These are phyloP conservation scores for Cyclopterus lumpus DNA, from an alignment of 2,797 vertebrate species.

Conservation along the genomic window DNA sequence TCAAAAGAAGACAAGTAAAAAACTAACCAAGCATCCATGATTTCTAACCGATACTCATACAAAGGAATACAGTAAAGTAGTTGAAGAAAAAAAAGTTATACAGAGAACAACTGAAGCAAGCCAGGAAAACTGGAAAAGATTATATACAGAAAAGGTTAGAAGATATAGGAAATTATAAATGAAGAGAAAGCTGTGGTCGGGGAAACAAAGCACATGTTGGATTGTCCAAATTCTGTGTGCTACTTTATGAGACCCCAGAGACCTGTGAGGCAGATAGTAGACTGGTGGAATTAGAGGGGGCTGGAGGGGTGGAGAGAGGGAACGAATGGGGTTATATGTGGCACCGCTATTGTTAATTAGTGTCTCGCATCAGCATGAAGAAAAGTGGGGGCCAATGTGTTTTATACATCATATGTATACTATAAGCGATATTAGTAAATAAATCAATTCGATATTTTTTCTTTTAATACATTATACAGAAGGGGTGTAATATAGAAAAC, in stretches of 20 bases:
- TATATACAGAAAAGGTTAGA: constrained; percentile 43
- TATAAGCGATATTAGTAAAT: not conserved
- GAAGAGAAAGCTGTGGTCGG: constrained; percentile 26
- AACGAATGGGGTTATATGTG: constrained; percentile 45
- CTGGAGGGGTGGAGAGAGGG: constrained; percentile 44
- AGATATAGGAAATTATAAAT: constrained; percentile 56
- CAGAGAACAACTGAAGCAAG: constrained; percentile 18
- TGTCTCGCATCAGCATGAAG: constrained; percentile 33
- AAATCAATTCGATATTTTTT: not conserved
- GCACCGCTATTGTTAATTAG: constrained; percentile 57
- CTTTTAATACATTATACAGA: not conserved
- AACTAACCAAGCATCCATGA: not conserved
- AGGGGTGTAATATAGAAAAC: not conserved
- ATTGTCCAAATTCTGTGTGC: constrained; percentile 63
- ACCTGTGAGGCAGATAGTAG: constrained; percentile 54
- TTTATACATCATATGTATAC: not conserved
- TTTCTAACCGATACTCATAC: not conserved
- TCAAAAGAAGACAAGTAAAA: not conserved
- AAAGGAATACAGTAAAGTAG: not conserved
- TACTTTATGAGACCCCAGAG: constrained; percentile 72
- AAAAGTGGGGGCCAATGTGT: not conserved
- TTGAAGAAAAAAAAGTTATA: not conserved
- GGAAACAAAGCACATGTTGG: constrained; percentile 54
- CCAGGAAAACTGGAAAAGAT: constrained; percentile 14
- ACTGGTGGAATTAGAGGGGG: constrained; percentile 53